These are phyloP conservation scores for Junonia oenone DNA, from an alignment of 2,888 invertebrate genomes.

Conservation along the genomic window DNA sequence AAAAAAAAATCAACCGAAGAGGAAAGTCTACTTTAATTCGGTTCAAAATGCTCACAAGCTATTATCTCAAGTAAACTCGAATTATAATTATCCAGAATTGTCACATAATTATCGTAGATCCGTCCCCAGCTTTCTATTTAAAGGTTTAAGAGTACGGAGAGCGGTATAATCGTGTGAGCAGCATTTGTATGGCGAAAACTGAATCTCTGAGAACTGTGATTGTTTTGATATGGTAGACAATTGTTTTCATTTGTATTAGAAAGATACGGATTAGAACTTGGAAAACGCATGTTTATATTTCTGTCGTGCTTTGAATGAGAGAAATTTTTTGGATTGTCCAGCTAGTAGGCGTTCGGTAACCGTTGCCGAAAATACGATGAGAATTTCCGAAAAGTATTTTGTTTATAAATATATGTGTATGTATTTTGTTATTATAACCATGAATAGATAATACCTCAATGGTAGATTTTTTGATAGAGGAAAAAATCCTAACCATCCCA, in stretches of 20 bases:
- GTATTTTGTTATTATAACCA: too few species aligned
- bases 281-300: background rate
- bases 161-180: constrained; percentile 56
- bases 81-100: constrained; percentile 14
- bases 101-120: constrained; percentile 25
- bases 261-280: background rate
- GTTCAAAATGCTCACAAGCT: background rate
- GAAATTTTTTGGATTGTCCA: background rate
- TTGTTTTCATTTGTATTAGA: constrained; percentile 19
- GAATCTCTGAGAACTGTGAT: constrained; percentile 43
- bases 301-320: background rate
- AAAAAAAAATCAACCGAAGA: background rate
- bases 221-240: constrained; percentile 36
- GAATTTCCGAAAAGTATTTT: too few species aligned
- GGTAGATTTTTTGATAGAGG: too few species aligned
- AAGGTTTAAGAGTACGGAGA: constrained; percentile 29
- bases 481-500: too few species aligned
- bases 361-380: too few species aligned
- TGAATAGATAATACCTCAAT: too few species aligned
- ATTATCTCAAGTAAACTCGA: background rate
- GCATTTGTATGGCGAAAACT: constrained; percentile 46
- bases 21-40: background rate
- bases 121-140: constrained; percentile 31
- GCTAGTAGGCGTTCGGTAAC: background rate
- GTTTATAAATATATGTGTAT: too few species aligned